Evolutionary conservation across 2,113 vertebrate species (phyloP), one percentile per base, ranked within the genome.

Genomic region (Laterallus jamaicensis): DNA sequence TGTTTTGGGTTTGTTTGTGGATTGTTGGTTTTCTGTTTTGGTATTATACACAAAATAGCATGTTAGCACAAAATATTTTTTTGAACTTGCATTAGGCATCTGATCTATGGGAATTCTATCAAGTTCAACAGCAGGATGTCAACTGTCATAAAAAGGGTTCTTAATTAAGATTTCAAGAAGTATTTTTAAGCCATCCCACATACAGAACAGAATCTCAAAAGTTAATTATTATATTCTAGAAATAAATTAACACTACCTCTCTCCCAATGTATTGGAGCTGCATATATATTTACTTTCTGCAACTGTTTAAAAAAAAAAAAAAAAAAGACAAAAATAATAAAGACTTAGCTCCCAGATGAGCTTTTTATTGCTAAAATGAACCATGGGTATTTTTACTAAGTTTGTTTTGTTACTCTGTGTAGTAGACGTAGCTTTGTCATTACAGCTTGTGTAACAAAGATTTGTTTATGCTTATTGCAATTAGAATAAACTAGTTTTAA

Each of bases 331-430:
- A 50, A 50, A 14, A 16, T 8, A 54, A 44, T 7, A 44, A 42
- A 55, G 0, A 3, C 2, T 26, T 31, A 19, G 2, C 3, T 42
- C n/a, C 47, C 11, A 49, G 7, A 3, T 56, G 12, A 76, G 6
- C 8, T 52, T 12, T 47, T 16, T 81, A 28, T 37, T 68, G 4
- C 49, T 67, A 19, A 81, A 84, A 84, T 4, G 4, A 87, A 84
- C 20, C 10, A 3, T 15, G 5, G 17, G 16, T 39, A 13, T 73
- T 68, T 84, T 78, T 81, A 39, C 5, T 55, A 8, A 8, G 6
- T 50, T 68, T 44, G 39, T 55, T 52, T 20, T 39, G 7, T 16
- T 77, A 6, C 7, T 42, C 17, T 28, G 6, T 25, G 17, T 4
- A 70, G 18, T 50, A 50, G 12, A 25, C 1, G 3, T 12, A 55